Percentiles rank a stretch among this genome's conserved stretches.
Conservation (phyloP, 2,797 vertebrate genomes). For the Argyrosomus regius region DNA sequence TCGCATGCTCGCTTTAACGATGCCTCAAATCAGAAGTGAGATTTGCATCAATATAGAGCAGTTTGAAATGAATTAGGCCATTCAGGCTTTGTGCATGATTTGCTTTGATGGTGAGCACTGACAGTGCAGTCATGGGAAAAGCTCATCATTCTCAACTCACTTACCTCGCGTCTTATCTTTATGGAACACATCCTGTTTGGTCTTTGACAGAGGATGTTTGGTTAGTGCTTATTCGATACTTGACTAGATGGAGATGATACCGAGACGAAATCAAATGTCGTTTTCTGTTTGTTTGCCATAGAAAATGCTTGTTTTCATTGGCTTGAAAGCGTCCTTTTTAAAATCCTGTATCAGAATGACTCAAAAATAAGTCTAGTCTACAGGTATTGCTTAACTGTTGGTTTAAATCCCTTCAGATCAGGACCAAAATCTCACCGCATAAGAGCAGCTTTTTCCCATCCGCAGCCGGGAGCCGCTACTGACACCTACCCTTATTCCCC, state of each 20-base stretch:
- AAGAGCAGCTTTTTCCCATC: too few relatives aligned
- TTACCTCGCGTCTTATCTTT: slow-evolving; percentile 27
- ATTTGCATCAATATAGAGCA: slow-evolving; percentile 40
- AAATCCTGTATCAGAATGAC: background rate
- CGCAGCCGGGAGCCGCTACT: too few relatives aligned
- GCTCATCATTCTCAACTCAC: slow-evolving; percentile 42
- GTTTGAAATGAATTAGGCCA: slow-evolving; percentile 47
- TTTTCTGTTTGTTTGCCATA: background rate
- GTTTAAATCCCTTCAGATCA: background rate
- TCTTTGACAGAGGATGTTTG: slow-evolving; percentile 8
- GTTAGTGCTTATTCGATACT: slow-evolving; percentile 5
- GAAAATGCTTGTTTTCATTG: background rate
- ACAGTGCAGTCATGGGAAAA: slow-evolving; percentile 46
- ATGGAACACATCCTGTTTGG: slow-evolving; percentile 19
- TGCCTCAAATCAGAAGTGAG: slow-evolving; percentile 43
- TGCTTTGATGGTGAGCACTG: slow-evolving; percentile 48
- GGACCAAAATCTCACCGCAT: too few relatives aligned
- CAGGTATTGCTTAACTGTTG: background rate
- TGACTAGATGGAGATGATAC: background rate
- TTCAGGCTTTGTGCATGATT: slow-evolving; percentile 46
- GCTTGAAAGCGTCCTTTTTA: background rate
- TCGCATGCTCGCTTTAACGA: slow-evolving; percentile 41
- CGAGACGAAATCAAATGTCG: too few relatives aligned
- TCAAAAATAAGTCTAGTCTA: background rate
- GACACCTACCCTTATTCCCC: too few relatives aligned